Conservation (phyloP, 2,888 invertebrate genomes). For the Luperina testacea region DNA sequence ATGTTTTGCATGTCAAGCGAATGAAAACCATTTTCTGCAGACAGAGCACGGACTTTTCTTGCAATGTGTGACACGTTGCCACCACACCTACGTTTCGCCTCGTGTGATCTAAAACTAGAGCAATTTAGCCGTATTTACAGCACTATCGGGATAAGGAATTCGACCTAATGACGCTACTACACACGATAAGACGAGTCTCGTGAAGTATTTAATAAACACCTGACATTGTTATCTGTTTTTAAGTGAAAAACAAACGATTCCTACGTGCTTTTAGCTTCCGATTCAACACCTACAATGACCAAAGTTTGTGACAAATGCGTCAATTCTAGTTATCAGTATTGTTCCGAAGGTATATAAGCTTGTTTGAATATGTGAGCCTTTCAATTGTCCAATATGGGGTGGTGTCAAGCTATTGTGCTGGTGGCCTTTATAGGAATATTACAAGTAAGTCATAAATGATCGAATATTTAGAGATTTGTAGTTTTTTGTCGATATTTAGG, state of each 20-base stretch:
- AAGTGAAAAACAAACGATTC: conserved; percentile 58
- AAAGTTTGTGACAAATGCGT: conserved; percentile 72
- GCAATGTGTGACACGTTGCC: not conserved
- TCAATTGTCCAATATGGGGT: conserved; percentile 74
- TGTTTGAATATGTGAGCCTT: conserved; percentile 40
- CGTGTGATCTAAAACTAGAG: conserved; percentile 5
- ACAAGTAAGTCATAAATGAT: conserved; percentile 73
- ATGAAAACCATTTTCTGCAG: not conserved
- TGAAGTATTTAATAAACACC: conserved; percentile 60
- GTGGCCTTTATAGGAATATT: conserved; percentile 70
- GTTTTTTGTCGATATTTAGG: not conserved
- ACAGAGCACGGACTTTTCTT: conserved; percentile 6
- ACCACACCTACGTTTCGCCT: not conserved
- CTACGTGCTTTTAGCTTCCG: conserved; percentile 71
- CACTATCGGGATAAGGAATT: conserved; percentile 19
- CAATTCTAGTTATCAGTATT: conserved; percentile 70
- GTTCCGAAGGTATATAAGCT: conserved; percentile 75
- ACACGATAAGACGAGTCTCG: conserved; percentile 34
- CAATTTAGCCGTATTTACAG: conserved; percentile 21
- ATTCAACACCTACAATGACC: conserved; percentile 62
- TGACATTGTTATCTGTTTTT: conserved; percentile 61
- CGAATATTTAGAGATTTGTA: not conserved
- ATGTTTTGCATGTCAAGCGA: not conserved
- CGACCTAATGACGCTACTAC: conserved; percentile 24
- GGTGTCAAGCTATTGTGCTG: conserved; percentile 67